Evolutionary conservation across 2,888 invertebrate genomes (phyloP), one percentile per base, ranked within the genome.

Genomic region (Chrysolina oricalcia): DNA sequence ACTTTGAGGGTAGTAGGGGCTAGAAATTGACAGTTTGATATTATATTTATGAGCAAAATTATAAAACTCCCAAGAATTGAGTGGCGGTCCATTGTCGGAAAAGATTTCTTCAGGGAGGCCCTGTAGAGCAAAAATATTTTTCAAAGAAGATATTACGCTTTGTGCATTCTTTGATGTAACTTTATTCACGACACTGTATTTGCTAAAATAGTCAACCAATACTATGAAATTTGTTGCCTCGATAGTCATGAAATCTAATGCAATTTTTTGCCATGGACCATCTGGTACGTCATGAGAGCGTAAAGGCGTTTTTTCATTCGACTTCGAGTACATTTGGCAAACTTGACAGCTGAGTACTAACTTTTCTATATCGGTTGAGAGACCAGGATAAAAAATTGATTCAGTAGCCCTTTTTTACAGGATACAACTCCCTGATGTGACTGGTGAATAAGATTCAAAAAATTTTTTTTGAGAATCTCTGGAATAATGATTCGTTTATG

Each of bases 401-500:
- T 13, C 46, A 46, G 4, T 15, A n/a, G 46, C 46, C n/a, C 46
- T 15, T 46, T 46, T 46, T 0, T 40, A 15, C 65, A 65, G 35
- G 35, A 35, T 8, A 35, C 35, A 35, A 35, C 35, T 35, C 35
- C 35, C 35, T 35, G 8, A 35, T 35, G 35, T 35, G 35, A 35
- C 8, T 35, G 35, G 35, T 35, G 35, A 35, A 35, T 35, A 8
- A 35, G 35, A 8, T 35, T 35, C 35, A 35, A 35, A 35, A 35
- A 35, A 0, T 35, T 8, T 35, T 35, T 3, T 35, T 35, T 35
- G 8, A 35, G 35, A 50, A 50, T 17, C 9, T 53, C 40, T 11
- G 74, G 74, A 27, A 74, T 19, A 17, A 74, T 35, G 1, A 74
- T 17, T 40, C 74, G 27, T 67, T 67, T 74, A 48, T 74, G 59